Base-by-base conservation (phyloP, 1,140 invertebrate genomes). In the Maconellicoccus hirsutus region DNA sequence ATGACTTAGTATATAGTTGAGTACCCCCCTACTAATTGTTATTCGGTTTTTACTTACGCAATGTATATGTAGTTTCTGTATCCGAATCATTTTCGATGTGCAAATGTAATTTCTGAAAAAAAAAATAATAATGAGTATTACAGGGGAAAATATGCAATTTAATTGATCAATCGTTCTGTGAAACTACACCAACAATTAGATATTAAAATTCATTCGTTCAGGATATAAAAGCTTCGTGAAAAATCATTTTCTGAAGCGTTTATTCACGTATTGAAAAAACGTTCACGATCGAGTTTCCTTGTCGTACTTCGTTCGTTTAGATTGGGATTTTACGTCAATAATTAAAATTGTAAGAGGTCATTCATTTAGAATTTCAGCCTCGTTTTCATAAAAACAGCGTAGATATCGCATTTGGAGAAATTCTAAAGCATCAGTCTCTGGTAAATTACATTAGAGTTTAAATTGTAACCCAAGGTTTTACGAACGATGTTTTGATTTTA, bases 71-170 rank as follows among this genome's bases (percentile, higher is more conserved):
- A 8, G 61, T 66, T 23, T 66, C 61, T 8, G 21, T 66, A 26
- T 66, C 61, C 25, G 61, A 66, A 16, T 66, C 61, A 66, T 26
- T 66, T 23, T 66, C 61, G 25, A 66, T 23, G 8, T 66, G 61
- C 21, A 66, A 22, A 25, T 10, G 61, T 25, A 66, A 66, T 25
- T 66, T 66, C 22, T 66, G 22, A 61, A 61, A 61, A 22, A 38
- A 52, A 52, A 52, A 52, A 52, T 8, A 14, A 52, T 52, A 52
- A 19, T 3, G 2, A 3, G 3, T 52, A 8, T n/a, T 33, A 33
- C 4, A 12, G 29, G 3, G 12, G 3, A 12, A 12, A 6, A 33
- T 33, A 33, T 33, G 10, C 42, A 19, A 6, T 52, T 52, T 12
- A 33, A 33, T 33, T 6, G 12, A 33, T 6, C 29, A 33, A 33